These are phyloP conservation scores for Caenorhabditis briggsae DNA, from an alignment of 1,140 invertebrate species.

Conservation along the genomic window DNA sequence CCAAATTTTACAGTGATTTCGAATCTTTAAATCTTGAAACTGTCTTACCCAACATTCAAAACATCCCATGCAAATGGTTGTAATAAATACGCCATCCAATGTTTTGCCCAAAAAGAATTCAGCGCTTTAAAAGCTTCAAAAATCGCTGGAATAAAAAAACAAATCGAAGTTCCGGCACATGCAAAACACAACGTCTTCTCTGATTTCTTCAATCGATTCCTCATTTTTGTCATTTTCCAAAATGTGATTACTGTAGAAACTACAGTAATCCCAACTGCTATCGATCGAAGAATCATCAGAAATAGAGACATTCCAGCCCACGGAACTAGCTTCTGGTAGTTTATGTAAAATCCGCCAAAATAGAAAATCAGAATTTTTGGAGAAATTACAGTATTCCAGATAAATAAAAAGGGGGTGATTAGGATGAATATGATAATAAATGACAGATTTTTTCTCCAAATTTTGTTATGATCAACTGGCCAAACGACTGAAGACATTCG, in stretches of 20 bases:
- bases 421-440: background rate
- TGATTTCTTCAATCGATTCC: background rate
- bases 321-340: background rate
- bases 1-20: too few species aligned
- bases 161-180: background rate
- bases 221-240: conserved; percentile 22
- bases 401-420: background rate
- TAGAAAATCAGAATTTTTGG: conserved; percentile 3
- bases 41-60: conserved; percentile 35
- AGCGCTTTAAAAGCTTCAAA: conserved; percentile 9
- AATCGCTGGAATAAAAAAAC: background rate
- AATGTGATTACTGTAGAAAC: conserved; percentile 16
- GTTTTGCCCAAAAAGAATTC: background rate
- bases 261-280: conserved; percentile 11
- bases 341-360: conserved; percentile 22
- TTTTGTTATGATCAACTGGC: conserved; percentile 32
- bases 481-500: conserved; percentile 26
- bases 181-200: conserved; percentile 7
- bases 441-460: background rate
- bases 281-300: background rate
- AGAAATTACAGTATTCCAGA: conserved; percentile 38
- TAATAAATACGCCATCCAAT: conserved; percentile 14
- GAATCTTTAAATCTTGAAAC: too few species aligned
- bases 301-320: conserved; percentile 39
- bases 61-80: conserved; percentile 43